Evolutionary conservation across 1,140 invertebrate species (phyloP).

Genomic region (Muscidifurax raptorellus): DNA sequence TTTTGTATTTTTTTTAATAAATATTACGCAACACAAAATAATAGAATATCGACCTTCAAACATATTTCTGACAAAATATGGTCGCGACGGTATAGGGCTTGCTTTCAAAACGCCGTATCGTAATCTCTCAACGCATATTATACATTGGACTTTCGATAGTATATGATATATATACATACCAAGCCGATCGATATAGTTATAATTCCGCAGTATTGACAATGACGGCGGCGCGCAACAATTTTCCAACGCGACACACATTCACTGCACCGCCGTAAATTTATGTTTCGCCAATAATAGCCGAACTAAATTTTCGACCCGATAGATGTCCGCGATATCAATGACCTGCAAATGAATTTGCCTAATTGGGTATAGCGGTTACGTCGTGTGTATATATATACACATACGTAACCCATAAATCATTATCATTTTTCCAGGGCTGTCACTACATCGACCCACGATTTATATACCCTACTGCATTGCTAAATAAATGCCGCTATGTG

Average conservation of each 20-base stretch:
- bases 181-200: neutral
- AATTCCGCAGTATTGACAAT: neutral
- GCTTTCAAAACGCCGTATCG: neutral
- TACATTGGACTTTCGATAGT: neutral
- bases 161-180: neutral
- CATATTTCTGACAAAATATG: too few species aligned
- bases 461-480: neutral
- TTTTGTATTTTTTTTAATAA: too few species aligned
- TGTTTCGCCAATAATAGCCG: neutral
- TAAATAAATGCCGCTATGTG: neutral
- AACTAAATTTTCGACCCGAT: neutral
- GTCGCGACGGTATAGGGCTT: too few species aligned
- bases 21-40: too few species aligned
- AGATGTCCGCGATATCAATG: conserved; percentile 15
- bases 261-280: neutral
- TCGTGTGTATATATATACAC: too few species aligned
- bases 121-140: too few species aligned
- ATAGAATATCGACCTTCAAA: too few species aligned
- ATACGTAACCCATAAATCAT: conserved; percentile 14
- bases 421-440: neutral
- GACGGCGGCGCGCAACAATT: neutral
- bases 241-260: neutral
- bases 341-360: conserved; percentile 10
- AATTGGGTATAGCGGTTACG: conserved; percentile 15
- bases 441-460: conserved; percentile 3